phyloP scores from a whole-genome alignment of 2,888 invertebrate genomes.

The Halocaridina rubra region DNA sequence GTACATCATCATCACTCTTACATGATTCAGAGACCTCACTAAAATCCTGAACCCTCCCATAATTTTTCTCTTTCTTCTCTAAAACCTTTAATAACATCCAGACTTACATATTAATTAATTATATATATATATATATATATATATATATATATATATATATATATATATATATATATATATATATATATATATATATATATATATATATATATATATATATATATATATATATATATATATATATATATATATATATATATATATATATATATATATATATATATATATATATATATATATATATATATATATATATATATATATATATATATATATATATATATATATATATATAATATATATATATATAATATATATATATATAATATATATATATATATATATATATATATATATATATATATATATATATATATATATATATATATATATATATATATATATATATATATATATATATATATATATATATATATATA shows the following conservation, averaged over 20 bases:
- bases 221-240: neutral
- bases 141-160: neutral
- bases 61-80: too few relatives aligned
- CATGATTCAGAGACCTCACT: too few relatives aligned
- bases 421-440: constrained; percentile 19
- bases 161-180: neutral
- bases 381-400: neutral
- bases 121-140: neutral
- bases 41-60: too few relatives aligned
- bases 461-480: constrained; percentile 13
- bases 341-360: neutral
- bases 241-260: neutral
- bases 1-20: too few relatives aligned
- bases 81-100: too few relatives aligned
- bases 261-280: neutral
- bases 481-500: constrained; percentile 13
- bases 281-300: neutral
- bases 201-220: neutral
- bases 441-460: constrained; percentile 13
- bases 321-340: neutral
- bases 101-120: neutral
- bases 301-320: neutral
- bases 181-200: neutral
- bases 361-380: neutral
- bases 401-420: constrained; percentile 13